Conservation (phyloP, 2,797 vertebrate genomes). For the Epinephelus awoara region DNA sequence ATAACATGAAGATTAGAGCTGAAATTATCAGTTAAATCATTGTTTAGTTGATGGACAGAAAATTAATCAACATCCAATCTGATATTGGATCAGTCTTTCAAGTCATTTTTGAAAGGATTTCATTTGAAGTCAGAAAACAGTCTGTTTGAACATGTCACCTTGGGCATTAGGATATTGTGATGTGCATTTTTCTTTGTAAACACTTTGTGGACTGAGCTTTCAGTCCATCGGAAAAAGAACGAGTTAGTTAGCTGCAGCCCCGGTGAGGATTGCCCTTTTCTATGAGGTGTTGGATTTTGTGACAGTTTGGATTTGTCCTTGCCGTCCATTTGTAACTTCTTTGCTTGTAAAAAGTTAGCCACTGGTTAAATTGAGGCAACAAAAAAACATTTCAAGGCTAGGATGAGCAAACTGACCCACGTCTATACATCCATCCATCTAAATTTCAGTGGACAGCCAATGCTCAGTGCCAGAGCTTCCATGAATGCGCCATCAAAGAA, state of each 20-base stretch:
- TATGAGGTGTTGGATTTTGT: not conserved
- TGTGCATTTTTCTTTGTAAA: not conserved
- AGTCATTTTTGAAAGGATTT: not conserved
- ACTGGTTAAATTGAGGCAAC: too few relatives aligned
- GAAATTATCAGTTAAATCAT: not conserved
- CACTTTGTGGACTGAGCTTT: not conserved
- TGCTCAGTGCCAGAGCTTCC: conserved; percentile 9
- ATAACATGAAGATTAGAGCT: not conserved
- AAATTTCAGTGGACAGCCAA: not conserved
- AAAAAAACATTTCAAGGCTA: too few relatives aligned
- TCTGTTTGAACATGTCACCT: too few relatives aligned
- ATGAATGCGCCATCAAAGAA: not conserved
- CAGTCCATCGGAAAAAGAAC: not conserved
- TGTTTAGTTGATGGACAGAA: not conserved
- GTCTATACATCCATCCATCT: too few relatives aligned
- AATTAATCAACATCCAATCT: not conserved
- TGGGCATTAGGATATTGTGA: too few relatives aligned
- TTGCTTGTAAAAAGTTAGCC: too few relatives aligned
- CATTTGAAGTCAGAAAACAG: not conserved
- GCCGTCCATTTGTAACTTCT: too few relatives aligned
- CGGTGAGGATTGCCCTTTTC: not conserved
- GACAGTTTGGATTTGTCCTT: too few relatives aligned
- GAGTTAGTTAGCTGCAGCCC: not conserved
- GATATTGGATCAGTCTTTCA: not conserved
- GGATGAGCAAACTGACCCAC: too few relatives aligned